Conservation (phyloP, 2,888 invertebrate genomes). For the Linnaemya vulpina region DNA sequence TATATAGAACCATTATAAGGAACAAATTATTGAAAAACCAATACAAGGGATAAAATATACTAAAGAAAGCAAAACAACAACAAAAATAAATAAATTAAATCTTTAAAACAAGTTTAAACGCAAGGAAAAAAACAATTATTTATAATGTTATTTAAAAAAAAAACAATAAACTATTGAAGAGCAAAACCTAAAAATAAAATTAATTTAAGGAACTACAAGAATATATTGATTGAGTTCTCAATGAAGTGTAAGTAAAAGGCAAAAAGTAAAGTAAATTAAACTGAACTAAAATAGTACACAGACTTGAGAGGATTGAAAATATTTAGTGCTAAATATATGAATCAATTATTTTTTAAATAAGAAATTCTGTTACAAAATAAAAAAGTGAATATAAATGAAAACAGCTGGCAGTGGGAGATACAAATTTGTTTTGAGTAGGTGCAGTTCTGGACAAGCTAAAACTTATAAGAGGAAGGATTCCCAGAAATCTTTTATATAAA, state of each 20-base stretch:
- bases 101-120: constrained; percentile 57
- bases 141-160: constrained; percentile 30
- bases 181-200: constrained; percentile 42
- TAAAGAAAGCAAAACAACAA: constrained; percentile 75
- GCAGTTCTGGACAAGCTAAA: too few relatives aligned
- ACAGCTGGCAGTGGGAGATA: neutral
- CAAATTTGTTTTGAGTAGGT: too few relatives aligned
- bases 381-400: neutral
- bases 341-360: constrained; percentile 28
- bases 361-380: constrained; percentile 2
- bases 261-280: constrained; percentile 42
- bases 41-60: constrained; percentile 83
- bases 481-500: too few relatives aligned
- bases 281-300: neutral
- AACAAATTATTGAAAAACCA: constrained; percentile 82
- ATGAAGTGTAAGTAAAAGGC: constrained; percentile 2
- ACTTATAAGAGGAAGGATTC: too few relatives aligned
- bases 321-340: constrained; percentile 18
- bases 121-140: constrained; percentile 46
- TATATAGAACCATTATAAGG: constrained; percentile 75
- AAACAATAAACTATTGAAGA: constrained; percentile 47
- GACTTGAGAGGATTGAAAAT: constrained; percentile 18
- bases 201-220: constrained; percentile 50
- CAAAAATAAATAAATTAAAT: constrained; percentile 57
- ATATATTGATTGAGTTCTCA: constrained; percentile 44